phyloP scores from a whole-genome alignment of 2,797 vertebrate genomes.

The Enteromius anoplus region DNA sequence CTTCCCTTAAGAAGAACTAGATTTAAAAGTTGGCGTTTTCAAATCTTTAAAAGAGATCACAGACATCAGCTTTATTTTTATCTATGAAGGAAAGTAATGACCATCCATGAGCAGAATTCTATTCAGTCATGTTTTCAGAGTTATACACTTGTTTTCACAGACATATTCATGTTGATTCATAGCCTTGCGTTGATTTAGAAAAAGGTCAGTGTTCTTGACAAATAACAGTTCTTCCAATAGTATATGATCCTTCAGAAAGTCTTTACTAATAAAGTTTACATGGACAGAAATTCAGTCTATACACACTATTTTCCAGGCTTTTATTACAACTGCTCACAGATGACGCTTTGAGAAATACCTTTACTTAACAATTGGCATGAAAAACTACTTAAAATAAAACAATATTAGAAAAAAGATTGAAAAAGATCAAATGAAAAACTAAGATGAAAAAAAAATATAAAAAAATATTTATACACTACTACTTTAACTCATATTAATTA shows the following conservation, averaged over 20 bases:
- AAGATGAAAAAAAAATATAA: too few relatives aligned
- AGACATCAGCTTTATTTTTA: neutral
- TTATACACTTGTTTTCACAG: conserved; percentile 28
- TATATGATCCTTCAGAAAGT: conserved; percentile 22
- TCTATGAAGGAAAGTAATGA: neutral
- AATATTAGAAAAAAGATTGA: neutral
- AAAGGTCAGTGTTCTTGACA: conserved; percentile 56
- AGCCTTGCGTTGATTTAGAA: conserved; percentile 63
- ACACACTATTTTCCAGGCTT: neutral
- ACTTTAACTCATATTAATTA: neutral
- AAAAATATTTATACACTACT: neutral
- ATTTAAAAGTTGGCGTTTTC: neutral
- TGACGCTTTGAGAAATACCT: neutral
- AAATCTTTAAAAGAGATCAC: neutral
- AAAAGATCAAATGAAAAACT: neutral
- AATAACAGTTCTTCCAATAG: conserved; percentile 52
- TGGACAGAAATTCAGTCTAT: neutral
- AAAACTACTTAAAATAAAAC: neutral
- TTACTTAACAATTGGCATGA: neutral
- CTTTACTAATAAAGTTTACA: neutral
- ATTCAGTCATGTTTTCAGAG: neutral
- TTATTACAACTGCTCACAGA: neutral
- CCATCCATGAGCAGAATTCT: neutral
- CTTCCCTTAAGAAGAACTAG: neutral
- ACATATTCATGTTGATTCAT: conserved; percentile 62